Percentiles rank a stretch among this genome's conserved stretches.
Conservation (phyloP, 2,113 vertebrate species). For the Hypanus sabinus region DNA sequence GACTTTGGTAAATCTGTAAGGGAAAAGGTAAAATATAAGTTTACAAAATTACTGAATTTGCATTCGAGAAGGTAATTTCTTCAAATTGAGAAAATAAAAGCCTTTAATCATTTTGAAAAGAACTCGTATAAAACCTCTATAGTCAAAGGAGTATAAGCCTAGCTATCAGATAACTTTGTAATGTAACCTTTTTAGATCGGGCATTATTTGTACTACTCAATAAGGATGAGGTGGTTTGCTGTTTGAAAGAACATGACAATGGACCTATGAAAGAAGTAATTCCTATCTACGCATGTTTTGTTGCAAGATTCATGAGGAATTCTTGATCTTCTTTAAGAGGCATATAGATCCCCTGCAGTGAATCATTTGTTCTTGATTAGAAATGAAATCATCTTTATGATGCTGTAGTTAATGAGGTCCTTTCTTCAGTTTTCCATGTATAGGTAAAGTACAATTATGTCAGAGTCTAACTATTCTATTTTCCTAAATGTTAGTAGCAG, state of each 20-base stretch:
- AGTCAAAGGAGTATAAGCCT: neutral
- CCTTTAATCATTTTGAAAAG: neutral
- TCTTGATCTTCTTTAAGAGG: neutral
- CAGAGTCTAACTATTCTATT: neutral
- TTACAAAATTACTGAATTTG: neutral
- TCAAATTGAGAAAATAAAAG: too few species aligned
- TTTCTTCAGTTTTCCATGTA: neutral
- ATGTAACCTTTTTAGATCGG: neutral
- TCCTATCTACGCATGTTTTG: neutral
- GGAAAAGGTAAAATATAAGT: neutral
- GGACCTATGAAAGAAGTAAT: neutral
- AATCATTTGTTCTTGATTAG: neutral
- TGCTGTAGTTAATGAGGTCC: neutral
- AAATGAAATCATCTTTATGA: conserved; percentile 14
- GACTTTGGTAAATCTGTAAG: too few species aligned
- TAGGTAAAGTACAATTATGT: neutral
- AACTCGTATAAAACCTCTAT: neutral
- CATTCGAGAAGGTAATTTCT: neutral
- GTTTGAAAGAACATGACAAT: neutral
- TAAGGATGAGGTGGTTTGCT: neutral
- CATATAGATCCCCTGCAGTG: too few species aligned
- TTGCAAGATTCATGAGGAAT: neutral
- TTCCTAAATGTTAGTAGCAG: neutral
- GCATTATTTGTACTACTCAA: neutral
- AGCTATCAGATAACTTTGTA: neutral